A percentile compares a stretch with the other conserved stretches of the same genome.
Conservation (phyloP, 2,113 vertebrate genomes). For the Myanophis thanlyinensis region DNA sequence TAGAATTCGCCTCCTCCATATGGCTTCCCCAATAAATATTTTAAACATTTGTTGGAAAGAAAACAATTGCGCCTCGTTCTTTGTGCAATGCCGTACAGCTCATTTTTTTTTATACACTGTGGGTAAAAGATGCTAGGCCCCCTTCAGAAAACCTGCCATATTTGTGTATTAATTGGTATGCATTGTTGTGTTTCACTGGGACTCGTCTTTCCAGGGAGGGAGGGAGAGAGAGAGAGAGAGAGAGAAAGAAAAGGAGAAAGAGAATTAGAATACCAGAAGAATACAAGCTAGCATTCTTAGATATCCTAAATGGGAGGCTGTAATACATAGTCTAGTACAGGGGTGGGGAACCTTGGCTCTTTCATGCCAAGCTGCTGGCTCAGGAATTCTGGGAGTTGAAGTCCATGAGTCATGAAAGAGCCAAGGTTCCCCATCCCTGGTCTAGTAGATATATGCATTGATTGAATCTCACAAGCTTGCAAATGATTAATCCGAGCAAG, state of each 20-base stretch:
- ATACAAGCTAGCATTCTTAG: not conserved
- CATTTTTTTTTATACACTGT: not conserved
- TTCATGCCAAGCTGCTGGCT: no score
- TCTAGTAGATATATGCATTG: not conserved
- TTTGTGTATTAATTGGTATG: not conserved
- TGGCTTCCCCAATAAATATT: conserved; percentile 47
- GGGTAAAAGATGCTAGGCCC: not conserved
- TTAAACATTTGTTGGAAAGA: conserved; percentile 55
- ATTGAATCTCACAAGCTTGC: not conserved
- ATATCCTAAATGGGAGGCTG: not conserved
- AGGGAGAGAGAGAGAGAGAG: not conserved
- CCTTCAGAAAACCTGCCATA: not conserved
- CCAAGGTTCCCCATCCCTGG: no score
- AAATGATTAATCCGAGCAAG: not conserved
- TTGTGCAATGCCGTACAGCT: conserved; percentile 24
- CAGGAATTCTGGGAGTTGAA: no score
- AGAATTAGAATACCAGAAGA: not conserved
- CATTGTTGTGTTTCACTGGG: not conserved
- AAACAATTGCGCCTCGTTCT: not conserved
- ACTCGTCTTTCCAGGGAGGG: not conserved
- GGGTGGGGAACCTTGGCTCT: no score
- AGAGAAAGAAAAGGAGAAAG: no score
- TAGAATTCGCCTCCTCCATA: conserved; percentile 54
- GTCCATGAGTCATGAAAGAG: no score
- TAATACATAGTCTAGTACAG: not conserved